Conservation (phyloP, 2,113 vertebrate species). For the Cnemophilus loriae region DNA sequence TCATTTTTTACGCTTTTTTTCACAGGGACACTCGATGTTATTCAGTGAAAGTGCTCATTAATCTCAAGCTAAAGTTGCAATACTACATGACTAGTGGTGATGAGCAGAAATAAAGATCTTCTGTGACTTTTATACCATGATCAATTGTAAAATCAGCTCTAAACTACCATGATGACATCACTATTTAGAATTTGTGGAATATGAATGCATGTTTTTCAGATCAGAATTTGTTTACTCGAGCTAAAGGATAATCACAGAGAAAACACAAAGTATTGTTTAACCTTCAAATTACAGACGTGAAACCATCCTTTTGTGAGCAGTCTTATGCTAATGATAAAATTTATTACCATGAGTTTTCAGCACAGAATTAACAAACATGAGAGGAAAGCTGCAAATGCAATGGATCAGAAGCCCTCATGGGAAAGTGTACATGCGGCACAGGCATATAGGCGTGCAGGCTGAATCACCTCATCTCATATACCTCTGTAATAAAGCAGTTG, state of each 20-base stretch:
- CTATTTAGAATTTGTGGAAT: background rate
- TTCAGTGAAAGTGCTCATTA: background rate
- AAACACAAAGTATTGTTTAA: background rate
- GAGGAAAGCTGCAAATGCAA: background rate
- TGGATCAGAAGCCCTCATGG: background rate
- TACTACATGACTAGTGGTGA: background rate
- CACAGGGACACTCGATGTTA: rapidly evolving
- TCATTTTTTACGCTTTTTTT: background rate
- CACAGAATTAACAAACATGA: background rate
- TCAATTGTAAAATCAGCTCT: background rate
- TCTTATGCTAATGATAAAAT: background rate
- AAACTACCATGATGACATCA: background rate
- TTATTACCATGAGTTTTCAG: background rate
- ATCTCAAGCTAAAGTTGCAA: background rate
- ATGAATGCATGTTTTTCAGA: background rate
- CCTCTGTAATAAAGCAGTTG: background rate
- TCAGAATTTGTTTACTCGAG: background rate
- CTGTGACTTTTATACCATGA: background rate
- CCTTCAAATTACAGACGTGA: background rate
- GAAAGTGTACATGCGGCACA: rapidly evolving
- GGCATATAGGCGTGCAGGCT: rapidly evolving
- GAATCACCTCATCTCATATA: background rate
- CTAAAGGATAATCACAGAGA: background rate
- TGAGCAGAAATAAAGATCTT: background rate
- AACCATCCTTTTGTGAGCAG: background rate